Percentiles rank a stretch among this genome's conserved stretches.
These are phyloP conservation scores for Melieria omissa DNA, from an alignment of 2,888 invertebrate species.

Conservation along the genomic window DNA sequence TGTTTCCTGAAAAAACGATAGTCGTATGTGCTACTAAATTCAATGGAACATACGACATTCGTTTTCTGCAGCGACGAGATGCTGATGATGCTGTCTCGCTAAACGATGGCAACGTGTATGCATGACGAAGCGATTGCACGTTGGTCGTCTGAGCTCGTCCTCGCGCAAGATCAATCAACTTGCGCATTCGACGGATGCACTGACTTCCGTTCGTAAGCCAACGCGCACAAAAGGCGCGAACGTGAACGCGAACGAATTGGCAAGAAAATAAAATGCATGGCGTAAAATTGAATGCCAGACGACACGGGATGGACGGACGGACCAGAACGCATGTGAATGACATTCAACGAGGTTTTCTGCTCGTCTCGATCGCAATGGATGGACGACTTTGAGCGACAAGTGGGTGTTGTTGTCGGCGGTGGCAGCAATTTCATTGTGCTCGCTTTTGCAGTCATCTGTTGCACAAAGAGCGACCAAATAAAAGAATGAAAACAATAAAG, in stretches of 20 bases:
- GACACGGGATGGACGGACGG: too few relatives aligned
- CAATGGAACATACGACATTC: too few relatives aligned
- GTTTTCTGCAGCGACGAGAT: not conserved
- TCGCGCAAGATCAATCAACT: constrained; percentile 25
- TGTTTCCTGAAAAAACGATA: too few relatives aligned
- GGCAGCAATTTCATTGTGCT: not conserved
- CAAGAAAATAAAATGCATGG: not conserved
- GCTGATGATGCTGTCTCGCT: constrained; percentile 5
- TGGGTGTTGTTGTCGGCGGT: not conserved
- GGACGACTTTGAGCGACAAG: not conserved
- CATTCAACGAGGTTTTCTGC: not conserved
- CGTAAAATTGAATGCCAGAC: not conserved
- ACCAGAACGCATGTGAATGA: not conserved
- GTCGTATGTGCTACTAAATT: too few relatives aligned
- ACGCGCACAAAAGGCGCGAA: not conserved
- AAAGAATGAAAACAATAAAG: not conserved
- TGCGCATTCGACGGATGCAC: not conserved
- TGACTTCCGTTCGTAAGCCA: not conserved
- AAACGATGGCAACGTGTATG: not conserved
- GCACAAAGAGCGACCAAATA: not conserved
- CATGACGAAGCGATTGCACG: not conserved
- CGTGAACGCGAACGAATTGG: not conserved
- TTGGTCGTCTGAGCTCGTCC: not conserved
- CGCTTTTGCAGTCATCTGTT: not conserved
- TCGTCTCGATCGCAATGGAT: not conserved